A percentile compares a stretch with the other conserved stretches of the same genome.
Evolutionary conservation across 1,140 invertebrate species (phyloP).

Genomic region (Vanessa tameamea): DNA sequence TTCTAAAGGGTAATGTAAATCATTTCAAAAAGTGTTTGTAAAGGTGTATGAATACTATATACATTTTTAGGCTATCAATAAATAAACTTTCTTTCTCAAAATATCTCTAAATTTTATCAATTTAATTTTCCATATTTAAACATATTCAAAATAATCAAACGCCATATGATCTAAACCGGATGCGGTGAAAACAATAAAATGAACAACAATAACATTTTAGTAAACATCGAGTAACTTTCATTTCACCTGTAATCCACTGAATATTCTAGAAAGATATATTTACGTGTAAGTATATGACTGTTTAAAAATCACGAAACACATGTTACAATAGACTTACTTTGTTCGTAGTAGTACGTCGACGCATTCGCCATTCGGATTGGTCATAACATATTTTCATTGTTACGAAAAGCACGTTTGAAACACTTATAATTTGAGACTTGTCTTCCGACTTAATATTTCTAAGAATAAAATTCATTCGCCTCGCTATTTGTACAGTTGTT

Average conservation of each 20-base stretch:
- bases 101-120: no score
- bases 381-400: constrained; percentile 32
- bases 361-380: background rate
- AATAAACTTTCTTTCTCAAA: no score
- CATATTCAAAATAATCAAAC: background rate
- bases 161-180: background rate
- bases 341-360: background rate
- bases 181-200: background rate
- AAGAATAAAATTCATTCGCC: constrained; percentile 48
- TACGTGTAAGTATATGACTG: background rate
- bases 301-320: background rate
- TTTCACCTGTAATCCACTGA: background rate
- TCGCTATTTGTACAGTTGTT: constrained; percentile 60
- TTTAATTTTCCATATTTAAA: no score
- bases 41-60: no score
- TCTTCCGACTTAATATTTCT: constrained; percentile 40
- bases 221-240: constrained; percentile 2
- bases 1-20: no score
- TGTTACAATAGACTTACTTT: constrained; percentile 15
- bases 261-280: constrained; percentile 15
- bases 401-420: constrained; percentile 3
- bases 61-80: no score
- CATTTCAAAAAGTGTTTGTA: no score
- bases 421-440: constrained; percentile 42
- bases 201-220: background rate